Conservation (phyloP, 1,140 invertebrate genomes). For the Drosophila navojoa region DNA sequence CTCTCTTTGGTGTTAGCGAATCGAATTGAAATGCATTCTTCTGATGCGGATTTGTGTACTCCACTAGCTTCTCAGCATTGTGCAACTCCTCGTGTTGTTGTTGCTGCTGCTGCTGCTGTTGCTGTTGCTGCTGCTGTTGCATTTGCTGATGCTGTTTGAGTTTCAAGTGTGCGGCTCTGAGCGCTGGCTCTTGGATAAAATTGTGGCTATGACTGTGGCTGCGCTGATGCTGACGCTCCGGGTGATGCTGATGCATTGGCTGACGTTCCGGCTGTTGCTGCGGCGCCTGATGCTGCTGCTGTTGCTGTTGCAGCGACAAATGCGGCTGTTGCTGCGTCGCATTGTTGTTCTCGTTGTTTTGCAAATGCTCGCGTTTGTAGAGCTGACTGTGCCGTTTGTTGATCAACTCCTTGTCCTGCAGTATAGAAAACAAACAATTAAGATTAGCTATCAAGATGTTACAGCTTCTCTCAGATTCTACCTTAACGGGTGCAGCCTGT, state of each 20-base stretch:
- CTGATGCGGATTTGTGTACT: constrained; percentile 77
- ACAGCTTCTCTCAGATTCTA: not conserved
- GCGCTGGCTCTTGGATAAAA: constrained; percentile 60
- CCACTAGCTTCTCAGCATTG: constrained; percentile 82
- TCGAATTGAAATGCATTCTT: constrained; percentile 83
- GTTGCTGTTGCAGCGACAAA: constrained; percentile 23
- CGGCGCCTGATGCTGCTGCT: constrained; percentile 16
- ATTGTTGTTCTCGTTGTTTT: constrained; percentile 36
- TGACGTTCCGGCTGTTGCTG: constrained; percentile 38
- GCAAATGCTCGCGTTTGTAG: constrained; percentile 62
- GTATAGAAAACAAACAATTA: not conserved
- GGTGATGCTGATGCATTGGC: constrained; percentile 26
- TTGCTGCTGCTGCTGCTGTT: constrained; percentile 49
- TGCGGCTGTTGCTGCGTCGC: constrained; percentile 28
- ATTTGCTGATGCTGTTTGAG: constrained; percentile 61
- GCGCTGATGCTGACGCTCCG: constrained; percentile 60
- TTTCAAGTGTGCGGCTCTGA: constrained; percentile 63
- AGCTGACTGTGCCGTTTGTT: constrained; percentile 66
- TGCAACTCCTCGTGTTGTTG: constrained; percentile 70
- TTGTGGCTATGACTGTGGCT: constrained; percentile 72
- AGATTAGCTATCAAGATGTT: too few species aligned
- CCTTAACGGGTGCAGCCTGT: constrained; percentile 43
- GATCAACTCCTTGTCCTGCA: constrained; percentile 48
- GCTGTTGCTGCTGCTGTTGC: constrained; percentile 51
- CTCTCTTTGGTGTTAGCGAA: constrained; percentile 82